Base-by-base conservation (phyloP, 2,797 vertebrate species). In the Myioborus melanocephalus region DNA sequence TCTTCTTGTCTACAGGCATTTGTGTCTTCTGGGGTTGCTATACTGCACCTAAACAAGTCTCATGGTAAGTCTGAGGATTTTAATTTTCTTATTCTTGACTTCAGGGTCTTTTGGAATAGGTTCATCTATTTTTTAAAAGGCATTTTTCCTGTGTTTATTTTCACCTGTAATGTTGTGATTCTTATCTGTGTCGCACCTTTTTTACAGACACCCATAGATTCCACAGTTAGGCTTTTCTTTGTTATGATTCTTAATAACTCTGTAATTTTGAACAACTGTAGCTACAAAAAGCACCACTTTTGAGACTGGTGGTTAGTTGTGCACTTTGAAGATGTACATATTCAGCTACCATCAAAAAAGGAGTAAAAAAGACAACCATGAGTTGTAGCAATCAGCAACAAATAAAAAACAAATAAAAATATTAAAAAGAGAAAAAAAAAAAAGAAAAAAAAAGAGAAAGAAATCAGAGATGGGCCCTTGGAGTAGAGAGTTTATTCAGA, bases 341-440 rank as follows among this genome's bases (percentile, higher is more conserved):
- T 60, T 23, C 26, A 50, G 6, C 20, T 63, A 23, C 15, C 6
- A 32, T 14, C 8, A 63, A 41, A n/a, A 12, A 30, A 14, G 22
- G 1, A 18, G 1, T 1, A 1, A 52, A 28, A 55, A 28, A 17
- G 5, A 61, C 56, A 26, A 16, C 4, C 12, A 10, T 0, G 2
- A 68, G 10, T 34, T 87, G 12, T 57, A 35, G 6, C 26, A 41
- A 72, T 39, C 23, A 44, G 3, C 44, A 77, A 44, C 5, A 66
- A 73, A 63, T 24, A 43, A 52, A 70, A 49, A 13, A 41, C 15
- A 41, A 4, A 39, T 39, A 39, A 39, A 46, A 18, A 34, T 8
- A 24, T 27, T 15, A 39, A 13, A 39, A 39, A 39, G 12, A 39
- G 12, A 39, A 39, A 39, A 39, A 39, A 13, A 39, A 6, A 37